Evolutionary conservation across 1,140 invertebrate species (phyloP).

Genomic region (Caenorhabditis latens): DNA sequence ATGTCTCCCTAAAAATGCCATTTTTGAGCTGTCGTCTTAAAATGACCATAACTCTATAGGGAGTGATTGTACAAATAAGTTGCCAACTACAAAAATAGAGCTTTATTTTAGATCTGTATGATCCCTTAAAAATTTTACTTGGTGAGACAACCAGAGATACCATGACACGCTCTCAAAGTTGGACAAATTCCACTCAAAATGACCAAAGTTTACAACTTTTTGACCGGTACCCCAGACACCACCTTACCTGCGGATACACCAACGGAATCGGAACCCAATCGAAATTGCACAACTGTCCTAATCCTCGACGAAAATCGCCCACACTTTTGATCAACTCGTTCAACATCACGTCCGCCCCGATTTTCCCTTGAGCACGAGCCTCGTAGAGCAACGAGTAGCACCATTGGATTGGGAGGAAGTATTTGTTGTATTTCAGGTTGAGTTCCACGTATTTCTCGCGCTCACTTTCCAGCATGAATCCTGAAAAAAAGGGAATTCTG

Average conservation of each 20-base stretch:
- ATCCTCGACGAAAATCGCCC: neutral
- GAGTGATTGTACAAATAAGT: neutral
- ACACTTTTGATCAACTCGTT: conserved; percentile 62
- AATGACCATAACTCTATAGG: too few species aligned
- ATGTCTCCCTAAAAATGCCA: too few species aligned
- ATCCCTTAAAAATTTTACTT: too few species aligned
- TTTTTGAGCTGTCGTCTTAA: too few species aligned
- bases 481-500: too few species aligned
- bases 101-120: too few species aligned
- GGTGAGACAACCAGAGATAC: too few species aligned
- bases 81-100: conserved; percentile 79
- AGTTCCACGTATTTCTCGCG: conserved; percentile 2
- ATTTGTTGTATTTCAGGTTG: conserved; percentile 53
- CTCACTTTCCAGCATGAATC: conserved; percentile 59
- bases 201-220: too few species aligned
- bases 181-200: too few species aligned
- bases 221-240: too few species aligned
- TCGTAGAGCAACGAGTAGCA: conserved; percentile 58
- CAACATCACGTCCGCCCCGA: conserved; percentile 59
- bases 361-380: conserved; percentile 58
- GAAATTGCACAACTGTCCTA: conserved; percentile 58
- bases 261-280: conserved; percentile 81
- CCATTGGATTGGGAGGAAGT: conserved; percentile 63
- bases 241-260: conserved; percentile 86
- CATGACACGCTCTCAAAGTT: too few species aligned